These are phyloP conservation scores for Carabus problematicus DNA, from an alignment of 2,888 invertebrate genomes.

Conservation along the genomic window DNA sequence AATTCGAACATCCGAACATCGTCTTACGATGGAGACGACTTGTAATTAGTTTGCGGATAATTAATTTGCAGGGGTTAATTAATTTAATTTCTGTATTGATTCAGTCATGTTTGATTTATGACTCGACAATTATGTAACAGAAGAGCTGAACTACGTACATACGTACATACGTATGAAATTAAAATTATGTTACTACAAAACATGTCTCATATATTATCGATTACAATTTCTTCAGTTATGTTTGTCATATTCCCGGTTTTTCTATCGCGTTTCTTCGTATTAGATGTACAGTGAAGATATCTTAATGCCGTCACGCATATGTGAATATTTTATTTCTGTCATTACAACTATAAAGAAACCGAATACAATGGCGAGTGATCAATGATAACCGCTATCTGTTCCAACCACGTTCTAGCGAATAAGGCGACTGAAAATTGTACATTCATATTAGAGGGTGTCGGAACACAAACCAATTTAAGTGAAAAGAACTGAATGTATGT, in stretches of 20 bases:
- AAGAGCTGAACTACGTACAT: too few relatives aligned
- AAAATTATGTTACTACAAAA: neutral
- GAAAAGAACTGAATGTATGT: too few relatives aligned
- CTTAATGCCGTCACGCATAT: constrained; percentile 36
- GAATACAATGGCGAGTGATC: constrained; percentile 15
- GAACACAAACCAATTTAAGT: too few relatives aligned
- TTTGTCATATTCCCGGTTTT: constrained; percentile 26
- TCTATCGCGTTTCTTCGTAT: constrained; percentile 28
- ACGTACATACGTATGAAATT: too few relatives aligned
- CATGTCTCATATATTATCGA: constrained; percentile 14
- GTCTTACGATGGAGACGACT: constrained; percentile 16
- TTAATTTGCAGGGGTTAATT: constrained; percentile 16
- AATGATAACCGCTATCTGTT: too few relatives aligned
- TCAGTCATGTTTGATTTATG: too few relatives aligned
- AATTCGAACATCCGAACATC: constrained; percentile 36
- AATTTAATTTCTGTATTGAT: constrained; percentile 10
- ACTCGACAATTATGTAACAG: too few relatives aligned
- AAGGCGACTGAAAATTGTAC: too few relatives aligned
- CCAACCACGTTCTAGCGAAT: too few relatives aligned
- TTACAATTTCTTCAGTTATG: constrained; percentile 25
- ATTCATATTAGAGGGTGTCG: too few relatives aligned
- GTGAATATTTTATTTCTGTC: constrained; percentile 35
- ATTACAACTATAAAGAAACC: constrained; percentile 31
- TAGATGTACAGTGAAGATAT: constrained; percentile 35
- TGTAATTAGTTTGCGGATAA: constrained; percentile 14